Evolutionary conservation across 2,797 vertebrate genomes (phyloP), one percentile per base, ranked within the genome.

Genomic region (Astyanax mexicanus): DNA sequence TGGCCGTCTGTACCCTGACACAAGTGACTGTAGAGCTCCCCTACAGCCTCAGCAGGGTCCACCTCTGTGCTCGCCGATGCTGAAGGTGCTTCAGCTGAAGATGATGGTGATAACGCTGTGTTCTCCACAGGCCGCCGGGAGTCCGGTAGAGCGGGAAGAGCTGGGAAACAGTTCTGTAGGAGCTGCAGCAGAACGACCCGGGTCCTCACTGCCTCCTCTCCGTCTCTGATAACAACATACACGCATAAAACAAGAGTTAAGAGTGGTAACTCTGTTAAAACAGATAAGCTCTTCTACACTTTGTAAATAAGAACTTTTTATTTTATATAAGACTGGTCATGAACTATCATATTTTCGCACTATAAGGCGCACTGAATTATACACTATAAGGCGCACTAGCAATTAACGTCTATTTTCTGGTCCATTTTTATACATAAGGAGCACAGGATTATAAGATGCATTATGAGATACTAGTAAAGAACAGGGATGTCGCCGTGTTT

Each of bases 161-260:
- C 93, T 0, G 93, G 90, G 84, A 96, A 98, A 78, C 97, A 99
- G 90, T 96, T 98, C 91, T 98, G 97, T 60, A 99, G 95, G 74
- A 99, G 88, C 88, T 95, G 95, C 69, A 99, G 90, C 2, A 99
- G 90, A 80, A 97, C 85, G 0, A 96, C 93, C 68, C 96, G 91
- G 72, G 95, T 96, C 82, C 93, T 95, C 77, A 96, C 51, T 40
- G 95, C 95, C 86, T 98, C 96, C 64, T 96, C 95, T 62, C 94
- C 91, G 10, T 89, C 90, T 69, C 94, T 95, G 82, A 69, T 57
- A 1, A 54, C 9, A n/a, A 52, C 32, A 45, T 12, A 49, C 21
- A 3, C 47, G 27, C 51, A 54, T 3, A 13, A 21, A 21, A 23
- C 9, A n/a, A n/a, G n/a, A n/a, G n/a, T n/a, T n/a, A n/a, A n/a